A percentile compares a stretch with the other conserved stretches of the same genome.
These are phyloP conservation scores for Oxytorus armatus DNA, from an alignment of 2,888 invertebrate species.

Conservation along the genomic window DNA sequence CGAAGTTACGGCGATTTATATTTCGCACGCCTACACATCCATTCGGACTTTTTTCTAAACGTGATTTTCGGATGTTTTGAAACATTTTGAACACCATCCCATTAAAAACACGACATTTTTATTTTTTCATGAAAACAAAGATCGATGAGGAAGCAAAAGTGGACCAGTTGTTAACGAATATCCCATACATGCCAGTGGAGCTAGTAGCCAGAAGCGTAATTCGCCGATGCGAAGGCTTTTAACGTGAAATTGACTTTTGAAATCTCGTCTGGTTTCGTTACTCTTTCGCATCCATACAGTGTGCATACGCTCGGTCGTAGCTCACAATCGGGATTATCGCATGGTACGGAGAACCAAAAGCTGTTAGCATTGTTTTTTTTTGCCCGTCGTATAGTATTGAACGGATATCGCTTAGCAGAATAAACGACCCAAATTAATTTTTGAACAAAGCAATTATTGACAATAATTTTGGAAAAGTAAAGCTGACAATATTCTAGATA, in stretches of 20 bases:
- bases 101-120: no score
- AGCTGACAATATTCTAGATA: no score
- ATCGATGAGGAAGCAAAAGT: background rate
- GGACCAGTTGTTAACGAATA: constrained; percentile 35
- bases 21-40: no score
- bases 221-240: constrained; percentile 74
- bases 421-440: no score
- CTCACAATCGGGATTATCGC: constrained; percentile 3
- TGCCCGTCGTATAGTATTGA: background rate
- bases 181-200: constrained; percentile 12
- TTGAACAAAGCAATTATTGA: no score
- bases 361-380: background rate
- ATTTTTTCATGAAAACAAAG: no score
- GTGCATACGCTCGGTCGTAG: background rate
- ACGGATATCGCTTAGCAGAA: no score
- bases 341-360: constrained; percentile 9
- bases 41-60: no score
- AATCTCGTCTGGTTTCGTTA: constrained; percentile 43
- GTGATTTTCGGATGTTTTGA: no score
- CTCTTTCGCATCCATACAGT: constrained; percentile 1
- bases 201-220: constrained; percentile 36
- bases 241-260: constrained; percentile 75
- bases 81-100: no score
- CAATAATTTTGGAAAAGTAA: no score
- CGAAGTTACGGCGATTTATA: no score